These are phyloP conservation scores for Doryteuthis pealeii DNA, from an alignment of 1,140 invertebrate genomes.

Conservation along the genomic window DNA sequence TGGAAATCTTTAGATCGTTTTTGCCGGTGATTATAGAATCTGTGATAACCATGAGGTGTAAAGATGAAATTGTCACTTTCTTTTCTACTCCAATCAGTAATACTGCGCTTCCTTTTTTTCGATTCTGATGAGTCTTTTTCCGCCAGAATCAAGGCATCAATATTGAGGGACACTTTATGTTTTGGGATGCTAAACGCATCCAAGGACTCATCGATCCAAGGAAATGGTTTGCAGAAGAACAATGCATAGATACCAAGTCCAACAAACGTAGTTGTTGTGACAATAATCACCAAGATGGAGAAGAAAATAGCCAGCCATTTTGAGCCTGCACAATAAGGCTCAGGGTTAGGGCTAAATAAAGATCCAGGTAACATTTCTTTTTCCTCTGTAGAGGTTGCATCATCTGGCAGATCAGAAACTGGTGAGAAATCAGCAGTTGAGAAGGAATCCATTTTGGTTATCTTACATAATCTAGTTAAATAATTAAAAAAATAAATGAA, in stretches of 20 bases:
- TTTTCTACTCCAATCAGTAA: constrained; percentile 46
- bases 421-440: too few relatives aligned
- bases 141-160: constrained; percentile 39
- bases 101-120: constrained; percentile 44
- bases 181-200: constrained; percentile 51
- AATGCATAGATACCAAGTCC: constrained; percentile 37
- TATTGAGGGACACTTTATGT: constrained; percentile 41
- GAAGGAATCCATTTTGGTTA: too few relatives aligned
- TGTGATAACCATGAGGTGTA: too few relatives aligned
- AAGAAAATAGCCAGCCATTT: constrained; percentile 24
- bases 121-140: constrained; percentile 42
- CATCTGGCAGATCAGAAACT: too few relatives aligned
- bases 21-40: too few relatives aligned
- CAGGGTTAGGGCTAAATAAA: too few relatives aligned
- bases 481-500: too few relatives aligned
- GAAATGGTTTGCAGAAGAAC: constrained; percentile 32
- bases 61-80: constrained; percentile 39
- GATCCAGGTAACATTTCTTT: too few relatives aligned
- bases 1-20: too few relatives aligned
- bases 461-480: too few relatives aligned
- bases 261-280: constrained; percentile 24
- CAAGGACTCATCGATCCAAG: constrained; percentile 50
- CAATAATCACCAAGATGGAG: constrained; percentile 25
- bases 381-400: too few relatives aligned
- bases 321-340: too few relatives aligned